Conservation (phyloP, 53 echinoderm and acorn worm species). For the Henricia sp. region DNA sequence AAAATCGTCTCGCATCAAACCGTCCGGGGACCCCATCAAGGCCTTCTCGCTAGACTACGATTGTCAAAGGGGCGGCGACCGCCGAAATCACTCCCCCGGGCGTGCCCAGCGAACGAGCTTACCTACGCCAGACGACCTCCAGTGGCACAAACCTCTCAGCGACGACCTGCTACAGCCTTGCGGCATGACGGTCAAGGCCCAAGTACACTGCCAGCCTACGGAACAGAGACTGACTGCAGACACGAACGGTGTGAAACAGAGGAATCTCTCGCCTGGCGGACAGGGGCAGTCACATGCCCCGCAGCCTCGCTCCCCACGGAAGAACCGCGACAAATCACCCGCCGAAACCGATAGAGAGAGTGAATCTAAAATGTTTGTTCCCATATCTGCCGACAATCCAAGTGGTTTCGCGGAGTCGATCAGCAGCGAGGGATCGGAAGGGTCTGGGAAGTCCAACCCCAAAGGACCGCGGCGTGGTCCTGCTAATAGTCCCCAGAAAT, state of each 20-base stretch:
- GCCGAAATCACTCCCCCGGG: constrained; percentile 19
- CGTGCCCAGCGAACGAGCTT: constrained; percentile 31
- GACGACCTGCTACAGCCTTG: constrained; percentile 27
- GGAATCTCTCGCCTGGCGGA: constrained; percentile 45
- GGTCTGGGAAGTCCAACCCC: constrained; percentile 6
- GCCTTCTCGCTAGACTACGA: constrained; percentile 65
- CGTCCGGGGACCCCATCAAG: constrained; percentile 53
- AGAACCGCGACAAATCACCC: constrained; percentile 26
- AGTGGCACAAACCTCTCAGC: constrained; percentile 19
- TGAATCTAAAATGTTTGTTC: constrained; percentile 39
- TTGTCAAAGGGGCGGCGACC: constrained; percentile 21
- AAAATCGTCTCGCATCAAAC: constrained; percentile 65
- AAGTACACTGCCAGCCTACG: constrained; percentile 73
- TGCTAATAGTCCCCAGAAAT: neutral
- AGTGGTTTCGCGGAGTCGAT: constrained; percentile 64
- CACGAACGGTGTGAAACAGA: constrained; percentile 44
- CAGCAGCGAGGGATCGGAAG: constrained; percentile 53
- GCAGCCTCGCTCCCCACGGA: constrained; percentile 51
- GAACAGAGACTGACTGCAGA: constrained; percentile 32
- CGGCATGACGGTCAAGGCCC: constrained; percentile 70
- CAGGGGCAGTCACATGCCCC: constrained; percentile 41
- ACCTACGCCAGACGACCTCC: constrained; percentile 41
- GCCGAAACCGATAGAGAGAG: constrained; percentile 4
- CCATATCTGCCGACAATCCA: constrained; percentile 58
- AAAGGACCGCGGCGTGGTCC: constrained; percentile 29